A percentile compares a stretch with the other conserved stretches of the same genome.
Conservation (phyloP, 2,888 invertebrate genomes). For the Apodemia hepburni region DNA sequence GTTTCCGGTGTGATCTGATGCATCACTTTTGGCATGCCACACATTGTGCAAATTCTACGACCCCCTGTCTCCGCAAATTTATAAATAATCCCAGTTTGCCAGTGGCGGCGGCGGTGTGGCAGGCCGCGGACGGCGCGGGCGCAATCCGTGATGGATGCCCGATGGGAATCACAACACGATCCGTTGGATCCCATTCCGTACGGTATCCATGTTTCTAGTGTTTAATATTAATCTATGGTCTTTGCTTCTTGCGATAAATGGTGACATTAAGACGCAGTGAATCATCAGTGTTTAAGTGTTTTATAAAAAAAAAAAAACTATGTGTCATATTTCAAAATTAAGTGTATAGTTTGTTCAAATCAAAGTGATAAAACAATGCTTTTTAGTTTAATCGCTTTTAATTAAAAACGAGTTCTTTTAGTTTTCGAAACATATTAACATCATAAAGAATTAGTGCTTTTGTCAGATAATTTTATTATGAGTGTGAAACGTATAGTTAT, state of each 20-base stretch:
- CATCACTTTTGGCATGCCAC: conserved; percentile 62
- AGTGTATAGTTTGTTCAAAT: conserved; percentile 1
- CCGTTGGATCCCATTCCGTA: not conserved
- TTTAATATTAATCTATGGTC: not conserved
- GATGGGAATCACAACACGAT: conserved; percentile 51
- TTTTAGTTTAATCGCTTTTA: not conserved
- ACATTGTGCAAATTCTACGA: conserved; percentile 75
- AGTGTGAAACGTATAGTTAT: not conserved
- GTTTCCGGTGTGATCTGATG: conserved; percentile 64
- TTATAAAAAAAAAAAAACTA: not conserved
- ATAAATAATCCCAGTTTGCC: conserved; percentile 76
- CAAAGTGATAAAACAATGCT: conserved; percentile 5
- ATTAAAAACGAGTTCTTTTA: not conserved
- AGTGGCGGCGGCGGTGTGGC: conserved; percentile 77
- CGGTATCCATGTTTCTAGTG: not conserved
- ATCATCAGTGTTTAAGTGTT: conserved; percentile 1
- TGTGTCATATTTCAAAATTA: not conserved
- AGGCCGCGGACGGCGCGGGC: conserved; percentile 79
- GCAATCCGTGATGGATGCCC: conserved; percentile 63
- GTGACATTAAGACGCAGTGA: not conserved
- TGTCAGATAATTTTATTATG: not conserved
- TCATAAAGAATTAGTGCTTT: not conserved
- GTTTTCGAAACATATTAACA: not conserved
- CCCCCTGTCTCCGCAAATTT: conserved; percentile 77
- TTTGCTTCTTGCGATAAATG: not conserved